phyloP scores from a whole-genome alignment of 2,888 invertebrate genomes.

The Lithophane socia region DNA sequence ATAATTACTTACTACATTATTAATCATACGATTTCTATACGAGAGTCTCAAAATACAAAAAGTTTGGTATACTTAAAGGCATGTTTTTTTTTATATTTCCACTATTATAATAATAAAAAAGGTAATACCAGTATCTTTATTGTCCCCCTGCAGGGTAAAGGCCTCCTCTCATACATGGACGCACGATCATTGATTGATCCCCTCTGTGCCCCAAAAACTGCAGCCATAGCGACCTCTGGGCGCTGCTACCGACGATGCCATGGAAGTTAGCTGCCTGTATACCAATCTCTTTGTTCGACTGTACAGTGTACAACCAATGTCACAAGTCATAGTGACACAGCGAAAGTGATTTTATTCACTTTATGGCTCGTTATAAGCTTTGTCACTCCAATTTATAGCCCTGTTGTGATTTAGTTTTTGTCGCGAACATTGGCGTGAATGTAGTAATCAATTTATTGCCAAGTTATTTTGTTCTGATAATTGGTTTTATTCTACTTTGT shows the following conservation, averaged over 20 bases:
- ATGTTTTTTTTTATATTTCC: not conserved
- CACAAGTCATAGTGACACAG: constrained; percentile 66
- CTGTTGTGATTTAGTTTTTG: constrained; percentile 51
- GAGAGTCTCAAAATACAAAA: not conserved
- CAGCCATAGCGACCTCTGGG: not conserved
- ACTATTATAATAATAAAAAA: no score
- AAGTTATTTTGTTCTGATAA: constrained; percentile 32
- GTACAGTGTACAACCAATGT: constrained; percentile 61
- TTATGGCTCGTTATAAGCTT: constrained; percentile 47
- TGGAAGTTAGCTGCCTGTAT: not conserved
- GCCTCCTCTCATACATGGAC: no score
- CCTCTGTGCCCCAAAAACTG: not conserved
- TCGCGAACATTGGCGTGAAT: constrained; percentile 34
- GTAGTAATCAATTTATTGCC: constrained; percentile 43
- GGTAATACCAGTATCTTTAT: no score
- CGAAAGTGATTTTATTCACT: constrained; percentile 65
- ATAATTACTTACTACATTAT: not conserved
- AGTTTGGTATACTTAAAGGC: not conserved
- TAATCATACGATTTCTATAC: constrained; percentile 16
- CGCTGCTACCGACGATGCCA: not conserved
- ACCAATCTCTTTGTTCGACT: constrained; percentile 10
- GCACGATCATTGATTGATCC: not conserved
- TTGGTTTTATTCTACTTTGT: constrained; percentile 34
- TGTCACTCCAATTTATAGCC: constrained; percentile 56
- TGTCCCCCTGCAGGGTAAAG: no score